Base-by-base conservation (phyloP, 2,113 vertebrate genomes). In the Muntiacus reevesi region DNA sequence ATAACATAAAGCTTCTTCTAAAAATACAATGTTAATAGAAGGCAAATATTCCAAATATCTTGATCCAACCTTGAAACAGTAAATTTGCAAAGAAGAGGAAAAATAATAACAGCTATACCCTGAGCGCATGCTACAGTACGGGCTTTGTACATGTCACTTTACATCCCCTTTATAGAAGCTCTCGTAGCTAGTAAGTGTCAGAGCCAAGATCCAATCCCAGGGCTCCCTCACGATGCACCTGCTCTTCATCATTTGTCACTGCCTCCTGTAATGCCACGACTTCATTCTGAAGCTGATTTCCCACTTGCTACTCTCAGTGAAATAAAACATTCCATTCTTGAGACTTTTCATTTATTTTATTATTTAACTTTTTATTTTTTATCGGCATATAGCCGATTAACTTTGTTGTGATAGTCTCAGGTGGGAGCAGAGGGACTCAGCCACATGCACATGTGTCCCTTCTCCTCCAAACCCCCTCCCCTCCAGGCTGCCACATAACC, bases 181-280 rank as follows among this genome's bases (percentile, higher is more conserved):
- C 15, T 74, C 50, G 50, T 4, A 60, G 40, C 30, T 21, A 6
- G 0, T 25, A 57, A 47, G 7, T 36, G 13, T 12, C 76, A 45
- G 30, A 71, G 36, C 7, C 33, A 57, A 84, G 25, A 59, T 57
- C n/a, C 25, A 36, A 30, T 30, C 30, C 12, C 1, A 27, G 7
- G 17, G 30, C 4, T 11, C 54, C 25, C 12, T n/a, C 33, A 23
- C 1, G 3, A 2, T 12, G 45, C 7, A 50, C 19, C 7, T 1
- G 16, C 25, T 50, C 16, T 62, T 43, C 36, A 57, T 36, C 19
- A 11, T 71, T 71, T 23, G 8, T 25, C 5, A 52, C 27, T 3
- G 9, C 7, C 6, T 54, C n/a, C 5, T 52, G 16, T 2, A 21
- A 78, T 23, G 54, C 8, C 5, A 16, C 8, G 7, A 5, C 2